phyloP scores from a whole-genome alignment of 2,888 invertebrate species.

The Thecophora atra region DNA sequence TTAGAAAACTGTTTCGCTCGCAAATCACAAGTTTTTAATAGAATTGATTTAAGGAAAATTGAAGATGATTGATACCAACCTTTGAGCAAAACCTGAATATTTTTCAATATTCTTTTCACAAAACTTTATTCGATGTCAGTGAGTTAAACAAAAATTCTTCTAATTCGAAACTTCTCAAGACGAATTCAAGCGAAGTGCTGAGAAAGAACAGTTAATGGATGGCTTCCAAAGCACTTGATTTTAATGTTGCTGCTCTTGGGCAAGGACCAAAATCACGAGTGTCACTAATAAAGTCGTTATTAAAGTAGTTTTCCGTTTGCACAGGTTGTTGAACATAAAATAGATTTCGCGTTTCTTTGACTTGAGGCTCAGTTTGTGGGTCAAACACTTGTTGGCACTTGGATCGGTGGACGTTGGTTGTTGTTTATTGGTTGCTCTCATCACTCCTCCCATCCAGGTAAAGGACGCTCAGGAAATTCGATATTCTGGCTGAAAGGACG shows the following conservation, averaged over 20 bases:
- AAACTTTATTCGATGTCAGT: too few species aligned
- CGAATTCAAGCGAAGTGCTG: not conserved
- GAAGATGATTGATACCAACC: too few species aligned
- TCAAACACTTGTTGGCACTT: conserved; percentile 27
- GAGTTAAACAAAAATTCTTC: not conserved
- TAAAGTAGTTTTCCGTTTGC: conserved; percentile 60
- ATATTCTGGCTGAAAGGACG: not conserved
- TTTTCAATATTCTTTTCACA: not conserved
- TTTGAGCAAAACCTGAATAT: too few species aligned
- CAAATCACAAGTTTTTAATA: too few species aligned
- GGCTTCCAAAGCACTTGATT: not conserved
- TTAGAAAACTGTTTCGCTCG: too few species aligned
- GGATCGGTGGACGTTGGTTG: not conserved
- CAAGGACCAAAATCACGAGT: conserved; percentile 50
- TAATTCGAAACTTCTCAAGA: not conserved
- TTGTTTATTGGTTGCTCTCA: conserved; percentile 52
- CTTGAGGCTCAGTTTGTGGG: conserved; percentile 49
- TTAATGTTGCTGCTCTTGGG: not conserved
- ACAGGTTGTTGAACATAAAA: conserved; percentile 62
- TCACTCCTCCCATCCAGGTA: conserved; percentile 61
- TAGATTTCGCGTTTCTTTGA: conserved; percentile 59
- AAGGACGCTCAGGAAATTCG: not conserved
- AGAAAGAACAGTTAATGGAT: not conserved
- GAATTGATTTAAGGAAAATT: too few species aligned
- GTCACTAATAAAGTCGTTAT: conserved; percentile 43